Percentiles rank a stretch among this genome's conserved stretches.
Conservation (phyloP, 1,140 invertebrate genomes). For the Cotesia glomerata region DNA sequence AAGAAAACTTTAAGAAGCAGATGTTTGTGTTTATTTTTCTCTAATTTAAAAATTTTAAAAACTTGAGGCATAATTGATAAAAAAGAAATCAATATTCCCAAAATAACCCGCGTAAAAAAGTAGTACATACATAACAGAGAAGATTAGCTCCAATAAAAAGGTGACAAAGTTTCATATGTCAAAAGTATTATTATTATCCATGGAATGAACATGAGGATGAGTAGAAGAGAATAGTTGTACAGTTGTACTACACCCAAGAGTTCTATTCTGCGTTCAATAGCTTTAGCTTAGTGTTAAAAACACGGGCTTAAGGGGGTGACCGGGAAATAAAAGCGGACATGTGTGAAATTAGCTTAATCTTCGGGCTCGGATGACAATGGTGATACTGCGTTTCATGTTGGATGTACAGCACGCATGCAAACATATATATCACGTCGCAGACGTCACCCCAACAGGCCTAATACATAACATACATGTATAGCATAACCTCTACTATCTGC, state of each 20-base stretch:
- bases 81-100: too few species aligned
- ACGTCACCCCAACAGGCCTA: conserved; percentile 52
- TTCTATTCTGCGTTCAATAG: conserved; percentile 15
- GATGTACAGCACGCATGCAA: conserved; percentile 56
- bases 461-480: too few species aligned
- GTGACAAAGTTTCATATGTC: too few species aligned
- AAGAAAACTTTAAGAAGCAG: conserved; percentile 34
- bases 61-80: too few species aligned
- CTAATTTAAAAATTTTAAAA: too few species aligned
- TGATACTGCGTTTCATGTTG: conserved; percentile 54
- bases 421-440: conserved; percentile 52
- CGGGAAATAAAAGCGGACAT: conserved; percentile 54
- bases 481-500: background rate
- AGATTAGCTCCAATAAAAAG: too few species aligned
- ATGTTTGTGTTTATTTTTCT: conserved; percentile 41
- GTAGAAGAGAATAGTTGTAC: too few species aligned
- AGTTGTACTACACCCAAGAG: too few species aligned
- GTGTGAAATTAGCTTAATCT: conserved; percentile 67
- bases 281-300: conserved; percentile 11
- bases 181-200: too few species aligned
- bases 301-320: conserved; percentile 25
- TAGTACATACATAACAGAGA: background rate
- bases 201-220: too few species aligned
- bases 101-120: background rate
- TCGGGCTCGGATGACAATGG: conserved; percentile 63